Base-by-base conservation (phyloP, 2,797 vertebrate species). In the Synanceia verrucosa region DNA sequence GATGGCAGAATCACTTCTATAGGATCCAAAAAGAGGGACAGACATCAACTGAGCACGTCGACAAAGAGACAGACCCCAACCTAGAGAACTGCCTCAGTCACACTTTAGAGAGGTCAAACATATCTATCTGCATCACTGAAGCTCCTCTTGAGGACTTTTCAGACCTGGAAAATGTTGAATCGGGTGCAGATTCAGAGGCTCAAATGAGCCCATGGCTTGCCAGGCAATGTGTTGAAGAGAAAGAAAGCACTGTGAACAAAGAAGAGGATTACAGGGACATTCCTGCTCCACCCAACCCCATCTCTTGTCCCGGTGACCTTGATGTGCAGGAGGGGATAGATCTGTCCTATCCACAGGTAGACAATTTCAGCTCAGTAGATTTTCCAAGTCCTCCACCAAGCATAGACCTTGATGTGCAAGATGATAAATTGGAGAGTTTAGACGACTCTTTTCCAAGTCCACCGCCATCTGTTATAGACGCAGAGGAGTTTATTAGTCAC, bases 381-480 rank as follows among this genome's bases (percentile, higher is more conserved):
- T 94, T 94, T 63, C 93, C 93, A 0, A 94, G 93, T 80, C 93
- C 90, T 56, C 92, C 91, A 65, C 82, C 69, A 12, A 92, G 91
- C 83, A 87, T 92, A 74, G 93, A 93, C 78, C 88, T 94, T 6
- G 89, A 94, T 51, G 29, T 92, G 64, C 91, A 93, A 73, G 92
- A 94, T 78, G 92, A 93, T 78, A 92, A 91, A 85, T 33, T 93
- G 65, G 91, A 93, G 67, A 93, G 91, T 86, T 91, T 93, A 63
- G 91, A 94, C 0, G 91, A 94, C 68, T 93, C 91, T 63, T 94
- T 94, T 81, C 93, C 93, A 14, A 94, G 93, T 76, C 93, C 93
- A 16, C 93, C 93, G 0, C 91, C 88, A 56, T 93, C 91, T 65
- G 83, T 93, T 71, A 70, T 60, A 61, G 92, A 91, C 47, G 50